These are phyloP conservation scores for Shargacucullia verbasci DNA, from an alignment of 2,888 invertebrate species.

Conservation along the genomic window DNA sequence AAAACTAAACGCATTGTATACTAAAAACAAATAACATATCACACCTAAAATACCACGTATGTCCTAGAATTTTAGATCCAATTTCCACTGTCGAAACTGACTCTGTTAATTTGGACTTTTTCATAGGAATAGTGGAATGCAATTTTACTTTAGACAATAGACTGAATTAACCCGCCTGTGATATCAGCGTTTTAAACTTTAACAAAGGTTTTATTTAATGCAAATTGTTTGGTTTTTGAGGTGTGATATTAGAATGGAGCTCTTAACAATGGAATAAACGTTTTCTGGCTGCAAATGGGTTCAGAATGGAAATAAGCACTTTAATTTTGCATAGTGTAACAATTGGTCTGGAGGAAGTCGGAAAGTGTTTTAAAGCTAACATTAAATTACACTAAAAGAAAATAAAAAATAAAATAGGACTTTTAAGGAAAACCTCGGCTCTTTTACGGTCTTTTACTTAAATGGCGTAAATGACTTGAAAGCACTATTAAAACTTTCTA, in stretches of 20 bases:
- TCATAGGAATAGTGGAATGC: slow-evolving; percentile 60
- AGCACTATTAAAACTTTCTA: neutral
- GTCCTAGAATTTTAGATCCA: slow-evolving; percentile 35
- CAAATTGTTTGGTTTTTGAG: slow-evolving; percentile 49
- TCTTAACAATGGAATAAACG: slow-evolving; percentile 16
- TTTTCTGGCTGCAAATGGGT: slow-evolving; percentile 14
- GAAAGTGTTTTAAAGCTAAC: slow-evolving; percentile 9
- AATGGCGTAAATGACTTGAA: neutral
- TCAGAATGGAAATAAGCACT: slow-evolving; percentile 17
- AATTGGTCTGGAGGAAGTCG: slow-evolving; percentile 17
- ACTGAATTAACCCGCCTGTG: slow-evolving; percentile 63
- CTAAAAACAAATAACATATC: slow-evolving; percentile 29
- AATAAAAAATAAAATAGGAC: neutral
- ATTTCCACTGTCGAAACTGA: slow-evolving; percentile 36
- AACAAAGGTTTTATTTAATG: slow-evolving; percentile 54
- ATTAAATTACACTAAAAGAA: slow-evolving; percentile 15
- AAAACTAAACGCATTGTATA: slow-evolving; percentile 39
- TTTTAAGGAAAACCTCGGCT: slow-evolving; percentile 9
- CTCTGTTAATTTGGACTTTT: slow-evolving; percentile 53
- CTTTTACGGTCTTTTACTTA: neutral
- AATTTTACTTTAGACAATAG: slow-evolving; percentile 69
- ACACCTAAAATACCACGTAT: slow-evolving; percentile 34
- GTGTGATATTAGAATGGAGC: slow-evolving; percentile 13
- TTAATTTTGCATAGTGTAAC: slow-evolving; percentile 17
- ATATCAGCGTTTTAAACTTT: slow-evolving; percentile 58